Base-by-base conservation (phyloP, 2,113 vertebrate species). In the Xiphias gladius region DNA sequence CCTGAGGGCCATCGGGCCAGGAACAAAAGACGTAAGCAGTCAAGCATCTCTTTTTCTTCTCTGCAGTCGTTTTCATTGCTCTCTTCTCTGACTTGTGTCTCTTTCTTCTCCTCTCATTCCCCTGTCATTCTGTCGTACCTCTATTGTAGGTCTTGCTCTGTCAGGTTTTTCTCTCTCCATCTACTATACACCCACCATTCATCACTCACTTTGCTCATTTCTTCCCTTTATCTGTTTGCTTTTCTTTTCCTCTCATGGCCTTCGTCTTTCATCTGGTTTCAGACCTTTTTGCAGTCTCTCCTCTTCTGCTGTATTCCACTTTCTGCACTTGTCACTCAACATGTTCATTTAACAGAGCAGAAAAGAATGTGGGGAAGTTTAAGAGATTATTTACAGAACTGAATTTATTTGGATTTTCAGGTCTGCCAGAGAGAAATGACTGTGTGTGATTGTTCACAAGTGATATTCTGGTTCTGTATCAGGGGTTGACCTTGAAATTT, bases 1-100 rank as follows among this genome's bases (percentile, higher is more conserved):
- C 91, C 91, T 7, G 28, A 86, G 89, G 89, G 87, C 85, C 73
- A 75, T 81, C 41, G 48, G 61, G 79, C 86, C 55, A 46, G 84
- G 81, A 88, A 92, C 90, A 89, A 87, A 90, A 90, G 89, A 87
- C 24, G 55, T 86, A 87, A 65, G 87, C 91, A 91, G 83, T 88
- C 86, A 89, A 90, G 80, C 88, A 85, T 91, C 86, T 82, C 84
- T 83, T 74, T 86, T 76, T 84, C 71, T 68, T 79, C 73, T 58
- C 80, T 80, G 62, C 66, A 79, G 79, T 83, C 24, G 26, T 86
- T 90, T 86, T 85, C 78, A 48, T 59, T 66, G 64, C 79, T 78
- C 70, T 81, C 48, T 58, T 79, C 64, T 59, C 65, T 64, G 63
- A 80, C 74, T 86, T 71, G 50, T 73, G 73, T 83, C 80, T 87